These are phyloP conservation scores for Gymnothorax reevesii DNA, from an alignment of 2,797 vertebrate genomes.

Conservation along the genomic window DNA sequence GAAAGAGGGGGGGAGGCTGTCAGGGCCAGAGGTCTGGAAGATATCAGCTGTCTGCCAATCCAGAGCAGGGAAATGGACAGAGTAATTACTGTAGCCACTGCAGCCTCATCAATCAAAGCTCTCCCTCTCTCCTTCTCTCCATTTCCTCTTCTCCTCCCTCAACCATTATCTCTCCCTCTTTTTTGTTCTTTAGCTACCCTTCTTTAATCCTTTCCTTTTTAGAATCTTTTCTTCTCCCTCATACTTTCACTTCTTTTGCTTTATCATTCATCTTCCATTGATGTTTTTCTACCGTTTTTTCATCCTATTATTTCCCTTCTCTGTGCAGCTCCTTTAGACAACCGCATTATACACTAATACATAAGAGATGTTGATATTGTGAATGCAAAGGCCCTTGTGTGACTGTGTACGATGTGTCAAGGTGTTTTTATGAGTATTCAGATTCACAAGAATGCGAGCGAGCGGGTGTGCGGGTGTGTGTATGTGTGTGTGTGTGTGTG, in stretches of 20 bases:
- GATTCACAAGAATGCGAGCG: too few species aligned
- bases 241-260: neutral
- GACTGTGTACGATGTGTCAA: too few species aligned
- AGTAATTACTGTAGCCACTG: constrained; percentile 42
- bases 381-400: too few species aligned
- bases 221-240: neutral
- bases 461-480: too few species aligned
- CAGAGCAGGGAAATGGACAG: constrained; percentile 35
- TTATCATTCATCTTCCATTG: too few species aligned
- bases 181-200: neutral
- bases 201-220: neutral
- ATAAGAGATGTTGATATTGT: too few species aligned
- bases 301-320: neutral
- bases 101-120: constrained; percentile 47
- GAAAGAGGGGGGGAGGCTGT: constrained; percentile 33
- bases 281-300: too few species aligned
- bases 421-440: too few species aligned
- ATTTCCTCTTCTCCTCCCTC: neutral
- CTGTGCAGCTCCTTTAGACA: neutral
- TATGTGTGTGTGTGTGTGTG: too few species aligned
- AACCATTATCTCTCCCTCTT: neutral
- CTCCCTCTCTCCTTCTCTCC: neutral
- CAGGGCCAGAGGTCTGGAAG: constrained; percentile 46
- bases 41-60: constrained; percentile 55
- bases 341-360: too few species aligned